Evolutionary conservation across 2,797 vertebrate species (phyloP).

Genomic region (Oreochromis grahami): DNA sequence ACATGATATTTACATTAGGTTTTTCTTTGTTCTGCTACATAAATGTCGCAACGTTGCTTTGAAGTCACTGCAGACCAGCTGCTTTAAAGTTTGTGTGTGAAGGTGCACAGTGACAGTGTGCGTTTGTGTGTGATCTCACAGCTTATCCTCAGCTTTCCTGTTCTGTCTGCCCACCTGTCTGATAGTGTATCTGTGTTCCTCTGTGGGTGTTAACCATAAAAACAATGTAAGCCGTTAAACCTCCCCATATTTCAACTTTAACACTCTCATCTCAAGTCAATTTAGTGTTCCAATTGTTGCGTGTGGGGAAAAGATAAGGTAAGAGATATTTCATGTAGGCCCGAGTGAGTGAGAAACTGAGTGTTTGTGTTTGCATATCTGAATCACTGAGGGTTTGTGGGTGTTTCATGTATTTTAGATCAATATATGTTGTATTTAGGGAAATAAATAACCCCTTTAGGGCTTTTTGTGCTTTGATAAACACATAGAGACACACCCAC

Average conservation of each 20-base stretch:
- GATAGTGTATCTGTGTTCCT: conserved; percentile 5
- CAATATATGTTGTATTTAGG: conserved; percentile 55
- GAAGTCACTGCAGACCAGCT: conserved; percentile 23
- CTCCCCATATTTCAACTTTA: conserved; percentile 51
- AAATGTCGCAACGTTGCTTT: conserved; percentile 15
- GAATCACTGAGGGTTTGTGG: conserved; percentile 27
- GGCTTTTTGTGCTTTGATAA: conserved; percentile 1
- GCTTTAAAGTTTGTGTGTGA: background rate
- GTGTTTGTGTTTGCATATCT: background rate
- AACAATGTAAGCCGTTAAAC: conserved; percentile 61
- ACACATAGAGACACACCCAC: background rate
- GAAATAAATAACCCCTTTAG: conserved; percentile 46
- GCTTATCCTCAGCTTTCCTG: conserved; percentile 35
- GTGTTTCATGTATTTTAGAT: conserved; percentile 42
- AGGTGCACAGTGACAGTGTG: background rate
- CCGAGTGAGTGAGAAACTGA: background rate
- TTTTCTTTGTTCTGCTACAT: background rate
- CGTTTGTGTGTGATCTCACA: background rate
- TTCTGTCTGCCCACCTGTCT: conserved; percentile 30
- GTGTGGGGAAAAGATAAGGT: conserved; percentile 37
- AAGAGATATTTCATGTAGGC: conserved; percentile 16
- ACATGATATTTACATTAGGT: background rate
- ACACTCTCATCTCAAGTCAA: conserved; percentile 40
- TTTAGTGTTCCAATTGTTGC: conserved; percentile 34
- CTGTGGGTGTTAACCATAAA: conserved; percentile 53